Evolutionary conservation across 2,797 vertebrate species (phyloP).

Genomic region (Coilia nasus): DNA sequence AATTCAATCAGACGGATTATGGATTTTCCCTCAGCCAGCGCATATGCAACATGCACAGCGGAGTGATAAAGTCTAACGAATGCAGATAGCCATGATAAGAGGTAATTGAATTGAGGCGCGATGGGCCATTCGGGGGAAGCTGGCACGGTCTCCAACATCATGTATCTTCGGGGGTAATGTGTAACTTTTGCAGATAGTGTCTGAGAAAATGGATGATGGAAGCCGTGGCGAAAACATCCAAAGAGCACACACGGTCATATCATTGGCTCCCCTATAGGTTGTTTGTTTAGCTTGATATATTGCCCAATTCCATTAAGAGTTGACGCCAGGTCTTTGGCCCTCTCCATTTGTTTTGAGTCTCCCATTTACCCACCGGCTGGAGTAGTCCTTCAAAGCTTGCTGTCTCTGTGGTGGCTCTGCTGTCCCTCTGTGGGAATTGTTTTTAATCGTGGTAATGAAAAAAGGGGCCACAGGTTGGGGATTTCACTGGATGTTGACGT

Average conservation of each 20-base stretch:
- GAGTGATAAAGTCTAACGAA: slow-evolving; percentile 19
- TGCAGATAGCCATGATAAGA: slow-evolving; percentile 38
- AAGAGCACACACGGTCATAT: slow-evolving; percentile 27
- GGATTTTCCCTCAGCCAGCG: neutral
- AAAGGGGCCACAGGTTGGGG: neutral
- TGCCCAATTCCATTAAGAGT: slow-evolving; percentile 20
- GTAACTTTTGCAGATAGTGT: slow-evolving; percentile 57
- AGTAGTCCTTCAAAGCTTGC: neutral
- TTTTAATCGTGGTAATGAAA: no score
- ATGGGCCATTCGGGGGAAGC: neutral
- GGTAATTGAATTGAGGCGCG: slow-evolving; percentile 19
- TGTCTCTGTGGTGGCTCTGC: neutral
- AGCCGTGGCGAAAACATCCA: slow-evolving; percentile 55
- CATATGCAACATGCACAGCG: slow-evolving; percentile 11
- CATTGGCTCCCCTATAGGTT: slow-evolving; percentile 7
- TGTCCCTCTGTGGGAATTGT: no score
- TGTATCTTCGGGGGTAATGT: slow-evolving; percentile 52
- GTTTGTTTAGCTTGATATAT: slow-evolving; percentile 12
- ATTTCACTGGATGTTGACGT: neutral
- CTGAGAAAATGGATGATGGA: slow-evolving; percentile 57
- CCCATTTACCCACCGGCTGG: neutral
- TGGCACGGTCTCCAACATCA: slow-evolving; percentile 21
- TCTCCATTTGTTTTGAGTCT: neutral
- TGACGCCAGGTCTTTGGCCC: neutral
- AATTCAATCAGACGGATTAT: slow-evolving; percentile 20